Conservation (phyloP, 2,888 invertebrate genomes). For the Portevinia maculata region DNA sequence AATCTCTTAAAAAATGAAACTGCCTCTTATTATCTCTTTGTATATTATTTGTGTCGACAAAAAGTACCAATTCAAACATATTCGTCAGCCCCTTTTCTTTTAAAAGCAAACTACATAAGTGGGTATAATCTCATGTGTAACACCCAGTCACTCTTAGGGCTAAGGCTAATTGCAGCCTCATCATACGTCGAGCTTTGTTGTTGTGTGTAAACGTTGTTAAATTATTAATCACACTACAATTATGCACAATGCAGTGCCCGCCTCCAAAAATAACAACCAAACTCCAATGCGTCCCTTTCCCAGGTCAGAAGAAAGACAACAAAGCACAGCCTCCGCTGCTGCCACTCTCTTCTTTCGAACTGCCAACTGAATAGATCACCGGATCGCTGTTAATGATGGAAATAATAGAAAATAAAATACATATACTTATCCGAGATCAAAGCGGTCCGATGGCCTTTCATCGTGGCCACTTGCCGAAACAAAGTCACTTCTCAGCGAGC, state of each 20-base stretch:
- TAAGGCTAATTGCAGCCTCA: conserved; percentile 52
- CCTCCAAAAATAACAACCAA: conserved; percentile 30
- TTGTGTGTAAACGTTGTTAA: conserved; percentile 58
- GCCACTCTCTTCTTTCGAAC: conserved; percentile 30
- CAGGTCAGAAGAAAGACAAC: conserved; percentile 34
- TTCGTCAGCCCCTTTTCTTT: not conserved
- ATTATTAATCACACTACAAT: conserved; percentile 69
- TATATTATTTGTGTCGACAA: not conserved
- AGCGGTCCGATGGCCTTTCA: conserved; percentile 65
- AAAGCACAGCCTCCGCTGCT: conserved; percentile 20
- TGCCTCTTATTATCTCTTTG: not conserved
- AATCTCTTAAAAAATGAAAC: not conserved
- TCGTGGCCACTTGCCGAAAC: conserved; percentile 69
- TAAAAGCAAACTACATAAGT: no score
- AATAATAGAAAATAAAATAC: conserved; percentile 72
- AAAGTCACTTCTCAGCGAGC: conserved; percentile 45
- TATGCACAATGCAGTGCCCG: conserved; percentile 52
- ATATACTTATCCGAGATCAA: conserved; percentile 72
- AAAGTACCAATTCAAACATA: not conserved
- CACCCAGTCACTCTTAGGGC: not conserved
- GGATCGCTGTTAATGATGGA: conserved; percentile 68
- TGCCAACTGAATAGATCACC: conserved; percentile 68
- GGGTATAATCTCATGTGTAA: no score
- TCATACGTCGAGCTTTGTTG: conserved; percentile 51
- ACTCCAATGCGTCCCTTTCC: conserved; percentile 37